Conservation (phyloP, 2,113 vertebrate genomes). For the Malurus alboscapulatus region DNA sequence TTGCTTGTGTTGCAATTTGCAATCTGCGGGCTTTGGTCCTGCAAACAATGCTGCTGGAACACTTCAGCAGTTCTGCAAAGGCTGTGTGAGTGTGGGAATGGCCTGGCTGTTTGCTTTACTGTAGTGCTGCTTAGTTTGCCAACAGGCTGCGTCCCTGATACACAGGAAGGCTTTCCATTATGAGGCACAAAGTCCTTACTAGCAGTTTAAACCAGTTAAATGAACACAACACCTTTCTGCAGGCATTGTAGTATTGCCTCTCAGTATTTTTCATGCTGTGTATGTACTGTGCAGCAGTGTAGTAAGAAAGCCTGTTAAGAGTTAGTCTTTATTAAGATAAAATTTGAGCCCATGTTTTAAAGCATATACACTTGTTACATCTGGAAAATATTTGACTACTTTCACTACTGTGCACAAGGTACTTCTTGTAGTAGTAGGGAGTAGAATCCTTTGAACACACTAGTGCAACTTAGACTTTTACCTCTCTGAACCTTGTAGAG, state of each 20-base stretch:
- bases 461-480: neutral
- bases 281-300: neutral
- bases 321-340: neutral
- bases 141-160: neutral
- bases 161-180: neutral
- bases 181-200: neutral
- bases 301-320: neutral
- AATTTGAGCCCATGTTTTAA: neutral
- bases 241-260: neutral
- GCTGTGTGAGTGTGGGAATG: neutral
- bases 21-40: accelerated
- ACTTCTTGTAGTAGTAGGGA: neutral
- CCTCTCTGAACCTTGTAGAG: neutral
- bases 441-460: neutral
- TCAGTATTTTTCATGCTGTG: neutral
- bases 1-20: neutral
- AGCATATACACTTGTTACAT: neutral
- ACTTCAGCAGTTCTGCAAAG: neutral
- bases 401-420: neutral
- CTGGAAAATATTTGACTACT: neutral
- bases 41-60: neutral
- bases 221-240: neutral
- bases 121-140: neutral
- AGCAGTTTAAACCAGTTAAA: neutral
- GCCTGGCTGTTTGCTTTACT: neutral